Evolutionary conservation across 2,113 vertebrate species (phyloP).

Genomic region (Elachura formosa): DNA sequence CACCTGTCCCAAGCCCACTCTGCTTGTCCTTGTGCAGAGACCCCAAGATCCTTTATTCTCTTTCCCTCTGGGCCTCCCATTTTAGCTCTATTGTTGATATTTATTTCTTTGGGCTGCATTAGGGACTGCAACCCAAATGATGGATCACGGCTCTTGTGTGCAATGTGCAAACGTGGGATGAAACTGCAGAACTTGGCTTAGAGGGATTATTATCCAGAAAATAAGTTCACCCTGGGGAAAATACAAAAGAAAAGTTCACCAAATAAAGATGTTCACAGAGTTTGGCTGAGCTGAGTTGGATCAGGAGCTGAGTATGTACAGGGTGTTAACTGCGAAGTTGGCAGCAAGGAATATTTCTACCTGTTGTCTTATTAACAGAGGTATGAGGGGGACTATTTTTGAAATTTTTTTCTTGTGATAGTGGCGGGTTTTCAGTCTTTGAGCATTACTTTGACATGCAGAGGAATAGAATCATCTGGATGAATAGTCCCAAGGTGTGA

Average conservation of each 20-base stretch:
- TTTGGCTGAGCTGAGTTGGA: not conserved
- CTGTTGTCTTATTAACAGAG: not conserved
- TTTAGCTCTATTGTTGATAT: not conserved
- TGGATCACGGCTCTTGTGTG: not conserved
- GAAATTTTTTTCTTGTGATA: not conserved
- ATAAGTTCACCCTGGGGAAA: not conserved
- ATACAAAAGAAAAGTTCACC: not conserved
- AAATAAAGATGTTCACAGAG: not conserved
- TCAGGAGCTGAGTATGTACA: not conserved
- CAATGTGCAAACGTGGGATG: not conserved
- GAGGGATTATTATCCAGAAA: not conserved
- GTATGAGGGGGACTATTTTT: rapidly evolving
- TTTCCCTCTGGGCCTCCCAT: not conserved
- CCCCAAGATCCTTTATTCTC: not conserved
- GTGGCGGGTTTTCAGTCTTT: not conserved
- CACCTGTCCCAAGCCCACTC: not conserved
- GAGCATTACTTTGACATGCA: not conserved
- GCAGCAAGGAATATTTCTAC: not conserved
- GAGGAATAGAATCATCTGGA: not conserved
- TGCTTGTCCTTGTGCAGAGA: not conserved
- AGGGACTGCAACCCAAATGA: not conserved
- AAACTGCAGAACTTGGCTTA: not conserved
- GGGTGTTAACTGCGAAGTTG: not conserved
- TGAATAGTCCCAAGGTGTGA: not conserved
- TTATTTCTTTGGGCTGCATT: not conserved